Evolutionary conservation across 2,888 invertebrate genomes (phyloP).

Genomic region (Tyria jacobaeae): DNA sequence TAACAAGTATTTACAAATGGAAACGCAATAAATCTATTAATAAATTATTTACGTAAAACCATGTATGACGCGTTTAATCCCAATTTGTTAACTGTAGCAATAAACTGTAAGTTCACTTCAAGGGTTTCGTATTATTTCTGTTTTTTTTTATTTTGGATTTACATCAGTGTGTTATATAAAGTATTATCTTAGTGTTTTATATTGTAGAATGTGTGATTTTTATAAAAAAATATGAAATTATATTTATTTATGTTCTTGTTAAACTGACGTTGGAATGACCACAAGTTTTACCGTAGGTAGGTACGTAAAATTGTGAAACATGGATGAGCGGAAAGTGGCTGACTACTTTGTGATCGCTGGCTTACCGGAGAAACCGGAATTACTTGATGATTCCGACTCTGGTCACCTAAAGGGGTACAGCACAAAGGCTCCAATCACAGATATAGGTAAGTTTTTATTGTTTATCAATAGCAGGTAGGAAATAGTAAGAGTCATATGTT

Average conservation of each 20-base stretch:
- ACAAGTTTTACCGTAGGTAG: constrained; percentile 57
- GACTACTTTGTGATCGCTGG: constrained; percentile 99
- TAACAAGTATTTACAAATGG: constrained; percentile 39
- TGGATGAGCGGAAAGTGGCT: constrained; percentile 96
- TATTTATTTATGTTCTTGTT: constrained; percentile 54
- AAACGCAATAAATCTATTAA: constrained; percentile 51
- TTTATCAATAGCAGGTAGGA: constrained; percentile 8
- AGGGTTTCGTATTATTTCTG: constrained; percentile 67
- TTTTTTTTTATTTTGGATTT: constrained; percentile 49
- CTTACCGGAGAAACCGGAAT: constrained; percentile 92
- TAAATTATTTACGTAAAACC: constrained; percentile 46
- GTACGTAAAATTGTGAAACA: constrained; percentile 69
- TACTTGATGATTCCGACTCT: constrained; percentile 92
- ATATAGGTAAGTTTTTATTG: constrained; percentile 89
- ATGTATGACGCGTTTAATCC: constrained; percentile 53
- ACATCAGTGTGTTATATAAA: constrained; percentile 46
- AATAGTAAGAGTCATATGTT: neutral
- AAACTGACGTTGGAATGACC: constrained; percentile 46
- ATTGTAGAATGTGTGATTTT: constrained; percentile 28
- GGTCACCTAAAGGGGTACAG: constrained; percentile 93
- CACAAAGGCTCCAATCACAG: constrained; percentile 97
- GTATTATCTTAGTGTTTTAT: constrained; percentile 37
- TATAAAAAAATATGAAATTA: constrained; percentile 29
- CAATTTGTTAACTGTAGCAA: constrained; percentile 56
- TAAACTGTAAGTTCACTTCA: constrained; percentile 71